Base-by-base conservation (phyloP, 2,888 invertebrate species). In the Drosophila nigricruria region DNA sequence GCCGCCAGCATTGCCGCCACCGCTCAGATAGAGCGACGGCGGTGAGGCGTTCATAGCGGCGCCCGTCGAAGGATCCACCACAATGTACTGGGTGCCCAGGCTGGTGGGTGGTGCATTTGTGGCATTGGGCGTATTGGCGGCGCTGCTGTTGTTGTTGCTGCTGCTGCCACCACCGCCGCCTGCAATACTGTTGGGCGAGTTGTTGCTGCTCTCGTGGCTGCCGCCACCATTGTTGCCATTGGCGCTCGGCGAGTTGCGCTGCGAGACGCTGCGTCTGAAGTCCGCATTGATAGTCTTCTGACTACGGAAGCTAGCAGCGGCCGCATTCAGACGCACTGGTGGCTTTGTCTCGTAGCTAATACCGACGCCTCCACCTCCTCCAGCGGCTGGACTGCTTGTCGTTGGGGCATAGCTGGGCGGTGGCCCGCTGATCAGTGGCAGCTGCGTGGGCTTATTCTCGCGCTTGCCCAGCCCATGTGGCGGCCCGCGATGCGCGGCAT, bases 161-260 rank as follows among this genome's bases (percentile, higher is more conserved):
- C 71, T 69, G 50, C 73, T 69, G 49, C 73, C 47, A 8, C 61
- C 50, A 16, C 25, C 56, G 18, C 34, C 62, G n/a, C 25, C 76
- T 9, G 62, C 82, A 83, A 83, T 83, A 88, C 89, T 93, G 84
- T 93, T 93, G 56, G 93, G 93, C 72, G 93, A 93, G 79, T 93
- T 93, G 78, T 93, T 93, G 82, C 90, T 93, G 77, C 93, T 93
- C 77, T 93, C 92, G 65, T 92, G 90, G 73, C 90, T 90, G 76
- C 82, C 66, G 60, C 59, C 75, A 54, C 73, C 67, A 66, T 72
- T 71, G 57, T 64, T 70, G 54, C 82, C 91, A 77, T 92, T 93
- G 71, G 93, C 92, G 77, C 93, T 91, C 20, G 93, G 93, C 62
- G 93, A 93, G 65, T 93, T 93, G 16, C 93, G 91, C 70, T 93